A percentile compares a stretch with the other conserved stretches of the same genome.
phyloP scores from a whole-genome alignment of 2,797 vertebrate species.

The Lindbergichthys nudifrons region DNA sequence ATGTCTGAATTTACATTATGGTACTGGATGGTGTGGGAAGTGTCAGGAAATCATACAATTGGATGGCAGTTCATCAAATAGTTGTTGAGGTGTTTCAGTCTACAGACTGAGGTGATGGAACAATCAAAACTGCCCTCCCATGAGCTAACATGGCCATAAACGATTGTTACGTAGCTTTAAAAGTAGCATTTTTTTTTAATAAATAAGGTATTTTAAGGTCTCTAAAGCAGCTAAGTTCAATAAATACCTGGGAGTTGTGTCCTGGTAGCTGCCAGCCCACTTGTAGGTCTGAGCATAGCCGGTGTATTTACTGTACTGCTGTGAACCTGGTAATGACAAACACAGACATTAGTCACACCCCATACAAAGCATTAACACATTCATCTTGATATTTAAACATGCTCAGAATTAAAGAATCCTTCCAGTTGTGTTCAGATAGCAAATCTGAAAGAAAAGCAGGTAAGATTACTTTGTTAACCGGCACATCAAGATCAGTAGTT shows the following conservation, averaged over 20 bases:
- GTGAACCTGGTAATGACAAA: slow-evolving; percentile 84
- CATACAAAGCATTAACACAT: slow-evolving; percentile 3
- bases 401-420: slow-evolving; percentile 2
- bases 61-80: not conserved
- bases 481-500: not conserved
- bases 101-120: not conserved
- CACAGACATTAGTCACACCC: not conserved
- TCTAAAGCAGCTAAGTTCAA: not conserved
- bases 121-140: not conserved
- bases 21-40: not conserved
- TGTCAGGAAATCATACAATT: not conserved
- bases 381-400: slow-evolving; percentile 5
- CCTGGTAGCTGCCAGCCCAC: slow-evolving; percentile 69
- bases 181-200: not conserved
- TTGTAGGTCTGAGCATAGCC: slow-evolving; percentile 80
- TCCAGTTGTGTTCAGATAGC: not conserved
- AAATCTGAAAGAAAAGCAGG: slow-evolving; percentile 3
- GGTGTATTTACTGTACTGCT: slow-evolving; percentile 84
- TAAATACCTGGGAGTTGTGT: slow-evolving; percentile 73
- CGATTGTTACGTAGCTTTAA: not conserved
- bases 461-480: not conserved
- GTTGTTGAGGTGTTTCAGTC: not conserved
- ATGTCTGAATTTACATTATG: not conserved
- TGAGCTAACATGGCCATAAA: not conserved
- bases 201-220: not conserved